A percentile compares a stretch with the other conserved stretches of the same genome.
These are phyloP conservation scores for Tortrix viridana DNA, from an alignment of 2,888 invertebrate species.

Conservation along the genomic window DNA sequence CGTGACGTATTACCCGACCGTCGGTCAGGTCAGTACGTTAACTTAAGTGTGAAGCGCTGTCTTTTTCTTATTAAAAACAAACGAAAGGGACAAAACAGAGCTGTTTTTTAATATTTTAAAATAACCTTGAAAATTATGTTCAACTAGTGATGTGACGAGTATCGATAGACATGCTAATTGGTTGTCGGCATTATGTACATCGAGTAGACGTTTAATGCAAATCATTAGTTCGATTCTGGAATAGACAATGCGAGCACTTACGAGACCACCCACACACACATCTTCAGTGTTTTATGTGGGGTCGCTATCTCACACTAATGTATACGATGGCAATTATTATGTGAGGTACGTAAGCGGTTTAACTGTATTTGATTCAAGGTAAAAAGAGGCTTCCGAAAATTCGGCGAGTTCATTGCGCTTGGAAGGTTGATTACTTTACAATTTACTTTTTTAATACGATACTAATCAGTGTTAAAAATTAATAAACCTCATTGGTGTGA, in stretches of 20 bases:
- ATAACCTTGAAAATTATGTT: slow-evolving; percentile 44
- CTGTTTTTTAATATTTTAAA: not conserved
- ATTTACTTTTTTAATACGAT: no score
- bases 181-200: slow-evolving; percentile 78
- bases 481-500: no score
- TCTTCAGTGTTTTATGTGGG: slow-evolving; percentile 51
- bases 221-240: slow-evolving; percentile 82
- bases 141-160: slow-evolving; percentile 70
- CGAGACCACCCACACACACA: slow-evolving; percentile 81
- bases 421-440: no score
- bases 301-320: slow-evolving; percentile 30
- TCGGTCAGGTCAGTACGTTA: slow-evolving; percentile 72
- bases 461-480: no score
- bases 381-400: slow-evolving; percentile 7
- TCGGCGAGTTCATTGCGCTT: not conserved
- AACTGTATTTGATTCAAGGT: slow-evolving; percentile 11
- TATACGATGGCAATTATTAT: slow-evolving; percentile 30
- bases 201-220: slow-evolving; percentile 79
- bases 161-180: slow-evolving; percentile 78
- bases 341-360: slow-evolving; percentile 15
- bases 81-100: slow-evolving; percentile 35
- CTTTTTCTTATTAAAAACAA: slow-evolving; percentile 48
- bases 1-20: slow-evolving; percentile 81
- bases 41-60: slow-evolving; percentile 51
- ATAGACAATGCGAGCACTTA: slow-evolving; percentile 80